These are phyloP conservation scores for Stomatorhinus ivindoensis DNA, from an alignment of 2,113 vertebrate genomes.

Conservation along the genomic window DNA sequence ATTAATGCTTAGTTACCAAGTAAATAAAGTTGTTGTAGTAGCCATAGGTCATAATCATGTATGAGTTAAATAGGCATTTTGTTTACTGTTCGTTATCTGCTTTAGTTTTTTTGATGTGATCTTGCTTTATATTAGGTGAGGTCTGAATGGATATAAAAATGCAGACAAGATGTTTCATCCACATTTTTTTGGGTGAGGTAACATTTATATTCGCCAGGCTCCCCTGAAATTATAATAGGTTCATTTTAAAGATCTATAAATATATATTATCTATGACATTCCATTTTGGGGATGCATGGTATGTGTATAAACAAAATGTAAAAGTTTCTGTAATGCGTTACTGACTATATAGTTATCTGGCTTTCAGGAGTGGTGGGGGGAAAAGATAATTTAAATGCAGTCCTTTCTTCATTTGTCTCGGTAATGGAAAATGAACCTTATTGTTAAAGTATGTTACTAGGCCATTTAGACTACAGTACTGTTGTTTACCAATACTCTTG, in stretches of 20 bases:
- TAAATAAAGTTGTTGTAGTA: background rate
- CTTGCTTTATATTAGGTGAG: background rate
- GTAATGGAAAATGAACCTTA: background rate
- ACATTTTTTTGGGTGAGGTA: background rate
- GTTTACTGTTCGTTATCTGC: background rate
- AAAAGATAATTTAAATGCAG: background rate
- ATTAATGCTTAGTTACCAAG: background rate
- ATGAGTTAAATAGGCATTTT: background rate
- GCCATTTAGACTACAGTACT: background rate
- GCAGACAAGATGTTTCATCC: background rate
- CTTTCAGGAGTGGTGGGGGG: background rate
- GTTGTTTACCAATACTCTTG: background rate
- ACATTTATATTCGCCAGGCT: background rate
- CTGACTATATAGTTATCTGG: background rate
- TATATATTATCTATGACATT: background rate
- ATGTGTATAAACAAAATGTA: background rate
- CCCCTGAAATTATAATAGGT: background rate
- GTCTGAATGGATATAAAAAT: background rate
- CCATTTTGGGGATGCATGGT: background rate
- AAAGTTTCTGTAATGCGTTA: background rate
- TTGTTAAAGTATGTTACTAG: background rate
- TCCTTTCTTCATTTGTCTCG: background rate
- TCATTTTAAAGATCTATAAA: background rate
- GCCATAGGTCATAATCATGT: background rate
- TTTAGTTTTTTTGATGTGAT: background rate